Base-by-base conservation (phyloP, 2,888 invertebrate species). In the Leistus spinibarbis region DNA sequence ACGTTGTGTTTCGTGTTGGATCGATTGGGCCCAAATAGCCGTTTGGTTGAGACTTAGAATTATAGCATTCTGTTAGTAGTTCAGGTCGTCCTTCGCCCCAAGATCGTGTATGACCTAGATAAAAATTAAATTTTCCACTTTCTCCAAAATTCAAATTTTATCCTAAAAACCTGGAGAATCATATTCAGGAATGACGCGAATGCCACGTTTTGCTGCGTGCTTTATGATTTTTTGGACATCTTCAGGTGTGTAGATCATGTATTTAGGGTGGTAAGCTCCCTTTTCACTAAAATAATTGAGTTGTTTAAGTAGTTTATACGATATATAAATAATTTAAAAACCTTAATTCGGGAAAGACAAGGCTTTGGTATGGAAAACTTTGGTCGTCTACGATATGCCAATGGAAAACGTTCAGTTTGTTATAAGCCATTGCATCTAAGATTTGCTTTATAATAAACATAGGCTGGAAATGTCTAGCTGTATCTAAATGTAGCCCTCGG, bases 351-450 rank as follows among this genome's bases (percentile, higher is more conserved):
- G 97, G 97, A 84, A 91, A 97, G 56, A 82, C 87, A 65, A 85
- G 86, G 82, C 96, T 97, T 79, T 92, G 89, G 82, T 94, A 98
- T 0, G 97, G 97, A 83, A 98, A 98, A 77, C 96, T 94, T 81
- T 95, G 94, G 83, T 97, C 96, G 84, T 98, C 98, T 0, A 94
- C 93, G 68, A 98, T 93, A 83, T 98, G 98, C 97, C 97, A 98
- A 84, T 98, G 97, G 77, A 98, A 91, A 0, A 97, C 95, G 84
- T 98, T 98, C 82, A 97, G 85, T 85, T 98, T 98, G 83, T 96
- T 97, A 84, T 94, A 94, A 0, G 93, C 89, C 95, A 97, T 95
- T 0, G 93, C 93, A 78, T 97, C 95, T 80, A 97, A 81, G 0
- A 89, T 91, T 73, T 88, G 85, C 24, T 90, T 83, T 73, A 97